A percentile compares a stretch with the other conserved stretches of the same genome.
These are phyloP conservation scores for Leuciscus waleckii DNA, from an alignment of 2,797 vertebrate genomes.

Conservation along the genomic window DNA sequence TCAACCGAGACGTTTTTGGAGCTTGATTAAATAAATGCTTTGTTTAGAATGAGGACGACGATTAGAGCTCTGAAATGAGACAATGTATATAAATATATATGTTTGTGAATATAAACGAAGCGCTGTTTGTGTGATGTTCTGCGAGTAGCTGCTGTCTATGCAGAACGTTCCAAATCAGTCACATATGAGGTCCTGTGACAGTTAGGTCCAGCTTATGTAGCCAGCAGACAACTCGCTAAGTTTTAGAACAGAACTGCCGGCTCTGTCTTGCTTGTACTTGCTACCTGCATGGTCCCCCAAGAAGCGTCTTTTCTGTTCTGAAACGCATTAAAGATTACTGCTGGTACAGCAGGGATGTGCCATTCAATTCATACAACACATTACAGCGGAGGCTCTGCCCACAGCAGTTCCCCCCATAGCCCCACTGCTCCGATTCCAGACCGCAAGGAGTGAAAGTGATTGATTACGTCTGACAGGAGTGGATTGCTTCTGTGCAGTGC, in stretches of 20 bases:
- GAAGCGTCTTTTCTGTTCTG: slow-evolving; percentile 6
- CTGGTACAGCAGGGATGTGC: slow-evolving; percentile 50
- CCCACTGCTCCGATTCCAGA: slow-evolving; percentile 17
- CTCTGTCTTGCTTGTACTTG: background rate
- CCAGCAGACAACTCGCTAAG: background rate
- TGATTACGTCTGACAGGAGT: slow-evolving; percentile 58
- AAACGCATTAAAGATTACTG: slow-evolving; percentile 54
- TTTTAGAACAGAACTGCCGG: background rate
- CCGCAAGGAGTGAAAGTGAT: slow-evolving; percentile 40
- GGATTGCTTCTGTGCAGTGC: slow-evolving; percentile 64
- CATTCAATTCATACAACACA: slow-evolving; percentile 66
- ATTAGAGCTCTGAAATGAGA: too few species aligned
- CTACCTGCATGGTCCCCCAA: background rate
- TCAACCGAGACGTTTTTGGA: too few species aligned
- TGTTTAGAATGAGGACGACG: too few species aligned
- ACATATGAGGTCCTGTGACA: background rate
- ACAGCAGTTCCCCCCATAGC: background rate
- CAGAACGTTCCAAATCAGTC: background rate
- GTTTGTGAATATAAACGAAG: too few species aligned
- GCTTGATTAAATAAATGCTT: too few species aligned
- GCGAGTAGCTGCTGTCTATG: too few species aligned
- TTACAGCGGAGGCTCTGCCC: slow-evolving; percentile 30
- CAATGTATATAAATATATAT: too few species aligned
- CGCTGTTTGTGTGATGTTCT: too few species aligned
- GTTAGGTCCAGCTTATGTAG: background rate